These are phyloP conservation scores for Bombus vancouverensis DNA, from an alignment of 1,140 invertebrate genomes.

Conservation along the genomic window DNA sequence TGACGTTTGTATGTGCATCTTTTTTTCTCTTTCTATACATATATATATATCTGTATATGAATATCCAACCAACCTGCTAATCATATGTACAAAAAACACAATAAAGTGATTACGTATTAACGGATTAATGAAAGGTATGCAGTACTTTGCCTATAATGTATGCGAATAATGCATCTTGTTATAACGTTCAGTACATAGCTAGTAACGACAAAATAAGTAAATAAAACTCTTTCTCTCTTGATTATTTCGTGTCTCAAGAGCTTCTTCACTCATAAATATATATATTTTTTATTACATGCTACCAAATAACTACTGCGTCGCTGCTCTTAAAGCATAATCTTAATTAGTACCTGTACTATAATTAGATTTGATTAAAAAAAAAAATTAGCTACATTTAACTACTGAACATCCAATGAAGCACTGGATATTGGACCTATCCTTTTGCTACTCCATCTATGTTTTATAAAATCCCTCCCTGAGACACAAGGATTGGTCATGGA, in stretches of 20 bases:
- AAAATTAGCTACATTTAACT: constrained; percentile 75
- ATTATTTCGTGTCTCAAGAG: constrained; percentile 24
- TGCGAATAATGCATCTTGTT: constrained; percentile 36
- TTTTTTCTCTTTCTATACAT: neutral
- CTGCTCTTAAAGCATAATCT: constrained; percentile 62
- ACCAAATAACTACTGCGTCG: constrained; percentile 64
- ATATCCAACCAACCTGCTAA: constrained; percentile 52
- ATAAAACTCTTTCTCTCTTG: constrained; percentile 25
- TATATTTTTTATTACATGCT: constrained; percentile 39
- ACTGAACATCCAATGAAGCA: constrained; percentile 64
- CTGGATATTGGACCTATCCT: constrained; percentile 54
- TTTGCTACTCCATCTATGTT: constrained; percentile 62
- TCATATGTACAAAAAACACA: constrained; percentile 57
- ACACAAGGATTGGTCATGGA: constrained; percentile 66
- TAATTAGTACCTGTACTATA: constrained; percentile 63
- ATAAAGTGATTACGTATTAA: constrained; percentile 42
- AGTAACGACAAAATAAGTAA: constrained; percentile 43
- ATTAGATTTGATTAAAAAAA: constrained; percentile 64
- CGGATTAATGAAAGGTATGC: constrained; percentile 39
- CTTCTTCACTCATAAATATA: constrained; percentile 24
- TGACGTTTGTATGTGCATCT: constrained; percentile 28
- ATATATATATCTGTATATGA: constrained; percentile 29
- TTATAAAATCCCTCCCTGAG: constrained; percentile 74
- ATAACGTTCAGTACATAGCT: constrained; percentile 30
- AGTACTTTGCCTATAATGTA: constrained; percentile 41